A percentile compares a stretch with the other conserved stretches of the same genome.
Evolutionary conservation across 2,113 vertebrate genomes (phyloP).

Genomic region (Crypturellus undulatus): DNA sequence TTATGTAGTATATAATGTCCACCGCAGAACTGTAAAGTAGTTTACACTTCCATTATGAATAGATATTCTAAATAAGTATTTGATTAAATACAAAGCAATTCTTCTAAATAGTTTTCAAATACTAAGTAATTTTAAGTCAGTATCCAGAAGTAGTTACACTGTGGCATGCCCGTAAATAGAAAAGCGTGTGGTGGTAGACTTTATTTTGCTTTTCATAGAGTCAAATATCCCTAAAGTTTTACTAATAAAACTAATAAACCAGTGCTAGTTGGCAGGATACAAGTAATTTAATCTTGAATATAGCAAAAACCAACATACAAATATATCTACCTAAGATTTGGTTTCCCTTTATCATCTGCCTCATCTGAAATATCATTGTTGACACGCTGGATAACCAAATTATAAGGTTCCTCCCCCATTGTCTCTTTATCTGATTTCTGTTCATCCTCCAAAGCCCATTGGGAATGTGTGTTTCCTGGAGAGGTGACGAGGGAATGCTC

Average conservation of each 20-base stretch:
- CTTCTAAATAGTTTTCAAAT: not conserved
- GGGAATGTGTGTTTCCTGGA: conserved; percentile 72
- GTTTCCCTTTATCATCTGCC: conserved; percentile 79
- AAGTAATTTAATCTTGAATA: not conserved
- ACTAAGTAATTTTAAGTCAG: not conserved
- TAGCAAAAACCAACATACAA: not conserved
- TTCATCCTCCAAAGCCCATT: conserved; percentile 77
- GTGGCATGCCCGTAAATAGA: conserved; percentile 29
- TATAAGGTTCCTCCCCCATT: conserved; percentile 87
- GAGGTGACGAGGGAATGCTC: conserved; percentile 69
- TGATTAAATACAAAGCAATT: not conserved
- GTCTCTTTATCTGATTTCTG: conserved; percentile 89
- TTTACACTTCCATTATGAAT: not conserved
- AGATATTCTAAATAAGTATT: not conserved
- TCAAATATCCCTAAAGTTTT: not conserved
- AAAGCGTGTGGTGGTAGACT: not conserved
- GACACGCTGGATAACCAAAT: conserved; percentile 91
- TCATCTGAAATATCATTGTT: conserved; percentile 83
- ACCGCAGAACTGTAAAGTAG: not conserved
- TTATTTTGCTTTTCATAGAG: not conserved
- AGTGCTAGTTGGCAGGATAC: not conserved
- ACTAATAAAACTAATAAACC: not conserved
- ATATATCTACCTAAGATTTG: conserved; percentile 76
- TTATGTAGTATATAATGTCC: not conserved
- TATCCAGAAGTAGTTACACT: not conserved